Percentiles rank a stretch among this genome's conserved stretches.
These are phyloP conservation scores for Sakesphorus luctuosus DNA, from an alignment of 2,113 vertebrate species.

Conservation along the genomic window DNA sequence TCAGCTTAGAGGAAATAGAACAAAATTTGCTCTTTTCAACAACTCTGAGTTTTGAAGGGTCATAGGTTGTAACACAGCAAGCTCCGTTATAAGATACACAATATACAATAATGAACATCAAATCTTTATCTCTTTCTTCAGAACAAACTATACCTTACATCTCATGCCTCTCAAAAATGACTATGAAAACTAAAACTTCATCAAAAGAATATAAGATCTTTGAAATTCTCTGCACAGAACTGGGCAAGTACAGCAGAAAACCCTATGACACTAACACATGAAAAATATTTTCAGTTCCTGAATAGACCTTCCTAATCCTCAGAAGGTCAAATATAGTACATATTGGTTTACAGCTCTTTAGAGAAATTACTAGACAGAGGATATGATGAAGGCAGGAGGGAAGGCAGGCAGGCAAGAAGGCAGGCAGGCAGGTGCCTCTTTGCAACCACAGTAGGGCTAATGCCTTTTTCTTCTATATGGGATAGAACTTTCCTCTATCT, in stretches of 20 bases:
- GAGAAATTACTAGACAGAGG: background rate
- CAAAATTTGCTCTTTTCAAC: background rate
- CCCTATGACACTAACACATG: accelerated
- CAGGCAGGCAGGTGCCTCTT: background rate
- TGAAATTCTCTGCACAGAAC: background rate
- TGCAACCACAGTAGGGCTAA: background rate
- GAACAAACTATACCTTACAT: background rate
- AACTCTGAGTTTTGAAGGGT: background rate
- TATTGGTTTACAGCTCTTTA: background rate
- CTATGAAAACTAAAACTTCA: background rate
- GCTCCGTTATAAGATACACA: background rate
- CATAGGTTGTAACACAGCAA: background rate
- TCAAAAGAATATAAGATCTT: background rate
- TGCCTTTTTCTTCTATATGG: background rate
- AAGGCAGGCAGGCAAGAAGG: no score
- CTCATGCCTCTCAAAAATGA: background rate
- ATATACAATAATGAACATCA: background rate
- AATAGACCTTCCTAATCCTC: background rate
- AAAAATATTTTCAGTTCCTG: background rate
- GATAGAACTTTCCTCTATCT: background rate
- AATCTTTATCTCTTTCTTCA: background rate
- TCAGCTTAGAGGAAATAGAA: background rate
- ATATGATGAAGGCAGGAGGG: no score
- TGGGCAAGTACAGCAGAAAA: background rate
- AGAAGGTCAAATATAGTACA: background rate